Conservation (phyloP, 2,888 invertebrate species). For the Drosophila affinis region DNA sequence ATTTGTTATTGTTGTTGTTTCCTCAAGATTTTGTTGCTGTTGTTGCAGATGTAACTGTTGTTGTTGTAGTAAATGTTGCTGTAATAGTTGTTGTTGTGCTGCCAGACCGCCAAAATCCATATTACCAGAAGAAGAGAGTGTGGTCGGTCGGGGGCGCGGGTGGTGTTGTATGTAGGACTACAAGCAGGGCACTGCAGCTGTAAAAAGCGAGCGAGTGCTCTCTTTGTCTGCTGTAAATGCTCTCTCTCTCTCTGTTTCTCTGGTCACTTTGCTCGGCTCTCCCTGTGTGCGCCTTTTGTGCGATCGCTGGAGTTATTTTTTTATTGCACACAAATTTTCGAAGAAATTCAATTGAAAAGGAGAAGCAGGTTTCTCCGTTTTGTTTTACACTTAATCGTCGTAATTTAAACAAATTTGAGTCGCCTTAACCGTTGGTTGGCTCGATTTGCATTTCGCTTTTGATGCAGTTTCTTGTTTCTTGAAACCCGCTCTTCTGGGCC, state of each 20-base stretch:
- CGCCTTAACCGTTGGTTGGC: not conserved
- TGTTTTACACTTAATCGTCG: not conserved
- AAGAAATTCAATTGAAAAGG: conserved; percentile 1
- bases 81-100: conserved; percentile 73
- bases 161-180: conserved; percentile 28
- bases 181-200: conserved; percentile 4
- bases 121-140: conserved; percentile 54
- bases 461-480: not conserved
- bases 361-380: not conserved
- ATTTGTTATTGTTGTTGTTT: conserved; percentile 74
- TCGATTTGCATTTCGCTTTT: conserved; percentile 5
- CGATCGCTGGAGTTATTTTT: conserved; percentile 29
- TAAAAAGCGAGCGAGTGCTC: conserved; percentile 41
- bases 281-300: not conserved
- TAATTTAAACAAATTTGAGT: not conserved
- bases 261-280: not conserved
- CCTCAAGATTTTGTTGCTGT: conserved; percentile 57
- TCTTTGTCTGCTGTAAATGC: conserved; percentile 31
- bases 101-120: conserved; percentile 78
- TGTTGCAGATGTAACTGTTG: conserved; percentile 42
- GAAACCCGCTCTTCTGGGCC: conserved; percentile 24
- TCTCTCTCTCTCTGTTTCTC: conserved; percentile 3
- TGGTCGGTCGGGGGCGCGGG: conserved; percentile 15
- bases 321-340: conserved; percentile 56
- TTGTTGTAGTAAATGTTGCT: conserved; percentile 46